Base-by-base conservation (phyloP, 2,797 vertebrate genomes). In the Danio kyathit region DNA sequence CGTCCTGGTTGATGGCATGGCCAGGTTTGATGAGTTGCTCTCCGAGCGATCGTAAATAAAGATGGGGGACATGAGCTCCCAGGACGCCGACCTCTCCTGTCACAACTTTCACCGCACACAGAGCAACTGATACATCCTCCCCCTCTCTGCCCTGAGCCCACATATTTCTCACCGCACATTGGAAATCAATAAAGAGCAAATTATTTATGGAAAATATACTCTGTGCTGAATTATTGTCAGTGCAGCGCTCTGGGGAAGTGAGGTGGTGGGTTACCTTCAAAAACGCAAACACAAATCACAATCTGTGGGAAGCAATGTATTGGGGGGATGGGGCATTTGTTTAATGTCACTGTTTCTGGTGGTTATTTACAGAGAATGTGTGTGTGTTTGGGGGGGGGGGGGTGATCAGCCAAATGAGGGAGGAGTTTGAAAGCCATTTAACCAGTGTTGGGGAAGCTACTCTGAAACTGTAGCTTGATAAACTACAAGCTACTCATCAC, bases 121-220 rank as follows among this genome's bases (percentile, higher is more conserved):
- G 91, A 94, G 92, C 89, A 91, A 90, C 90, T 89, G 94, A 94
- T 94, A 94, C 93, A 91, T 92, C 92, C 91, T 82, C 72, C 82
- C 89, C 84, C 85, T 91, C 88, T 92, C 91, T 89, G 92, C 93
- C 89, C 90, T 91, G 92, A 87, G 89, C 91, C 88, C 88, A 90
- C 90, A 93, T 89, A 91, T 94, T 93, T 93, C 92, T 93, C 89
- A 88, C 88, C 86, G 86, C 86, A 88, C 91, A 95, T 91, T 91
- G 91, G 90, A 92, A 95, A 93, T 95, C 93, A 94, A 93, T 93
- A 76, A 82, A 89, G 89, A 92, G 92, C 89, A 90, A 93, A 94
- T 95, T 94, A 94, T 96, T 96, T 95, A 95, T 93, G 90, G 93
- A 92, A 95, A 96, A 94, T 94, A 91, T 89, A 93, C 87, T 88